phyloP scores from a whole-genome alignment of 2,113 vertebrate species.

The Tenebrosternarchus preto region DNA sequence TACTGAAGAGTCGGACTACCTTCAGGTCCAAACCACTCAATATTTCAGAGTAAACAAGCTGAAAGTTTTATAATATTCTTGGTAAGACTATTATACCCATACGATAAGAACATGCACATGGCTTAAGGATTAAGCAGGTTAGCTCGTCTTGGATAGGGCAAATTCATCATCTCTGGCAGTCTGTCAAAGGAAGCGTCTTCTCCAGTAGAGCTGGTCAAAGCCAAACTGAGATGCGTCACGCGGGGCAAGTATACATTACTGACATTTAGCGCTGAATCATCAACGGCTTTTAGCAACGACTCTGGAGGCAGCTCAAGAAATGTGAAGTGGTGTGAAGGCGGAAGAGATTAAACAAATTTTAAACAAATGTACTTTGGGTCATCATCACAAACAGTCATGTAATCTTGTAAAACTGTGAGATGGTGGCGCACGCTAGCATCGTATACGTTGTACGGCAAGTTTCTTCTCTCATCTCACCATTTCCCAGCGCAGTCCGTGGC shows the following conservation, averaged over 20 bases:
- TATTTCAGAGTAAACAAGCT: background rate
- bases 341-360: background rate
- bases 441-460: background rate
- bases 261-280: slow-evolving; percentile 23
- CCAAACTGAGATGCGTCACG: background rate
- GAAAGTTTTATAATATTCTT: slow-evolving; percentile 11
- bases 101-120: slow-evolving; percentile 3
- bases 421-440: no score
- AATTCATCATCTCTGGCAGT: no score
- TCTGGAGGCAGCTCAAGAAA: background rate
- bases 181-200: background rate
- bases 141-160: no score
- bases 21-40: no score
- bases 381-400: no score
- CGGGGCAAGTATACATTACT: slow-evolving; percentile 15
- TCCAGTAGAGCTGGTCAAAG: background rate
- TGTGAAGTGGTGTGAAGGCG: background rate
- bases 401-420: no score
- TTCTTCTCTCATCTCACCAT: background rate
- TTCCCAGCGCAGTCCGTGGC: no score
- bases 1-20: no score
- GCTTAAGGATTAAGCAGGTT: no score
- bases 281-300: background rate
- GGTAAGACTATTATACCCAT: background rate
- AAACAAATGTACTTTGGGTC: no score